Evolutionary conservation across 2,888 invertebrate genomes (phyloP), one percentile per base, ranked within the genome.

Genomic region (Leptinotarsa juncta): DNA sequence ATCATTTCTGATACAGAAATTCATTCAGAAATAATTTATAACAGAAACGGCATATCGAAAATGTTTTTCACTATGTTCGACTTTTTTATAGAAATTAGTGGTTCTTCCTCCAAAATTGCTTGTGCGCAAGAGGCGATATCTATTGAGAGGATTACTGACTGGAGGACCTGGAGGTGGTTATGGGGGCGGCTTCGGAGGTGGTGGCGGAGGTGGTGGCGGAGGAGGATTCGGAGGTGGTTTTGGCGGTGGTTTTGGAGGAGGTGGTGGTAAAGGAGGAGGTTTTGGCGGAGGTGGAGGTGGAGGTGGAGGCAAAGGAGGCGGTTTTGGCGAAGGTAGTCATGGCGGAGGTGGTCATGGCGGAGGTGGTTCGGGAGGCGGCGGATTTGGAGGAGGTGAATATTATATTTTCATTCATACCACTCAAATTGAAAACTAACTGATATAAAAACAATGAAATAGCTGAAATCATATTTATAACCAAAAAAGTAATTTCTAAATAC

Each of bases 121-220:
- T 16, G 67, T 67, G 5, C 60, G 78, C 62, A 67, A 62, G 50
- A 75, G 55, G 72, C 79, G 81, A 71, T 78, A 75, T 4, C 51
- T 55, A 16, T 51, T 50, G n/a, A 67, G 60, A 66, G 71, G 77
- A 66, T 50, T 77, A 32, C 88, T 88, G 88, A 89, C 79, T 14
- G 80, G 79, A 23, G 79, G 81, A 12, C 78, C 76, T 16, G 79
- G 79, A 65, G 80, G 80, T 70, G 81, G 78, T 66, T 73, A 75
- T 55, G 80, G 81, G 32, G 72, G 68, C 1, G 72, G 74, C 49
- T 55, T 49, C 57, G 74, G 77, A 23, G 65, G 65, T 16, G 74
- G 72, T 49, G 73, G 69, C 20, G 75, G 74, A 49, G 77, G 74
- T n/a, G 73, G 77, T 50, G 70, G 76, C 16, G 50, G 74, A 26